Percentiles rank a stretch among this genome's conserved stretches.
Evolutionary conservation across 1,140 invertebrate species (phyloP).

Genomic region (Drosophila fuyamai): DNA sequence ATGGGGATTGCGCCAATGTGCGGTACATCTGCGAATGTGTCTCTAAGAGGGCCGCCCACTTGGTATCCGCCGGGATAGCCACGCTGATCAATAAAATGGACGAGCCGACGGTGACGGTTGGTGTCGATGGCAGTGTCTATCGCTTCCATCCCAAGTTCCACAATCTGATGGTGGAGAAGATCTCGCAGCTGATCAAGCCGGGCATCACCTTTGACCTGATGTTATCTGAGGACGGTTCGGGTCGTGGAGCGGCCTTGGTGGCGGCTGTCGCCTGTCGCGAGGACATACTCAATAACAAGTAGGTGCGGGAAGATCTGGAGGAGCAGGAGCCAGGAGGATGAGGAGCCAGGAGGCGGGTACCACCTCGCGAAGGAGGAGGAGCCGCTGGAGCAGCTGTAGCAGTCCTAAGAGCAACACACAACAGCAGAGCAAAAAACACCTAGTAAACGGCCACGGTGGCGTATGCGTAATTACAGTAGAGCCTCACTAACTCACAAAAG

Average conservation of each 20-base stretch:
- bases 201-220: slow-evolving; percentile 96
- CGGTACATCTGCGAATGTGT: slow-evolving; percentile 97
- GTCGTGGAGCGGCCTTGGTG: slow-evolving; percentile 98
- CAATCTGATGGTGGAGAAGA: slow-evolving; percentile 97
- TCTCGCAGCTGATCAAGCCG: slow-evolving; percentile 90
- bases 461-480: slow-evolving; percentile 42
- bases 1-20: slow-evolving; percentile 95
- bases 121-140: slow-evolving; percentile 99
- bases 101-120: slow-evolving; percentile 96
- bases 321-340: slow-evolving; percentile 8
- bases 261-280: slow-evolving; percentile 93
- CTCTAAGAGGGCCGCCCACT: slow-evolving; percentile 95
- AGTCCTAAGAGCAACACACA: slow-evolving; percentile 27
- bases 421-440: slow-evolving; percentile 30
- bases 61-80: slow-evolving; percentile 95
- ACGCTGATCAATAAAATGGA: slow-evolving; percentile 94
- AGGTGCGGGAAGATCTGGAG: slow-evolving; percentile 11
- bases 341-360: neutral
- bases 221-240: slow-evolving; percentile 99
- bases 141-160: slow-evolving; percentile 99
- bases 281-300: slow-evolving; percentile 67
- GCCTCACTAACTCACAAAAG: slow-evolving; percentile 29
- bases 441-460: slow-evolving; percentile 34
- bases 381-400: slow-evolving; percentile 7
- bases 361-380: neutral